Percentiles rank a stretch among this genome's conserved stretches.
Conservation (phyloP, 92 coral and sea anemone species). For the Heliopora coerulea region DNA sequence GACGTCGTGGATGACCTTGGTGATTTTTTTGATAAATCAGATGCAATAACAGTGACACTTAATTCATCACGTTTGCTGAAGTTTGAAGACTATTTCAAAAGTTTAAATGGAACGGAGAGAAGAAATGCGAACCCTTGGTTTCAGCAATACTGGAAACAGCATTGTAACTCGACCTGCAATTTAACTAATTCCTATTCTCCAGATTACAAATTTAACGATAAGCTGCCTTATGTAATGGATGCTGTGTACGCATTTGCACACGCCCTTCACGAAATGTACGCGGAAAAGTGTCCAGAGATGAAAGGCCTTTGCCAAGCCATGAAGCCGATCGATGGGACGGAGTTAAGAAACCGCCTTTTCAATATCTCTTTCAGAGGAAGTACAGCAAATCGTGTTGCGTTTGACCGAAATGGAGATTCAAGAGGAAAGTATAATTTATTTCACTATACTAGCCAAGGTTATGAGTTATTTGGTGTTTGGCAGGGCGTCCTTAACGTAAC, state of each 20-base stretch:
- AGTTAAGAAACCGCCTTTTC: constrained; percentile 51
- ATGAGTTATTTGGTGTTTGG: constrained; percentile 32
- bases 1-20: constrained; percentile 66
- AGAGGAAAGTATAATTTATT: constrained; percentile 78
- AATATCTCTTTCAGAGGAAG: constrained; percentile 61
- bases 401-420: constrained; percentile 76
- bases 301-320: constrained; percentile 62
- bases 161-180: constrained; percentile 57
- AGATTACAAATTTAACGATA: constrained; percentile 59
- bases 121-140: constrained; percentile 86
- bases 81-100: constrained; percentile 59
- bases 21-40: constrained; percentile 56
- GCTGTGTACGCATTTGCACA: constrained; percentile 88
- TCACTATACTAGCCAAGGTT: constrained; percentile 49
- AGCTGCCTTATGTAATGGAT: constrained; percentile 88
- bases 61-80: constrained; percentile 30
- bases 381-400: constrained; percentile 57
- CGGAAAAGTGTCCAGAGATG: constrained; percentile 60
- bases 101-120: constrained; percentile 55
- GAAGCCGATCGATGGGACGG: constrained; percentile 53
- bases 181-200: constrained; percentile 47
- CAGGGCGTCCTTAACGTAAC: constrained; percentile 51
- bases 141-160: constrained; percentile 70
- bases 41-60: constrained; percentile 86
- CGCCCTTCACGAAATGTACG: constrained; percentile 68